A percentile compares a stretch with the other conserved stretches of the same genome.
Evolutionary conservation across 2,113 vertebrate genomes (phyloP).

Genomic region (Pristiophorus japonicus): DNA sequence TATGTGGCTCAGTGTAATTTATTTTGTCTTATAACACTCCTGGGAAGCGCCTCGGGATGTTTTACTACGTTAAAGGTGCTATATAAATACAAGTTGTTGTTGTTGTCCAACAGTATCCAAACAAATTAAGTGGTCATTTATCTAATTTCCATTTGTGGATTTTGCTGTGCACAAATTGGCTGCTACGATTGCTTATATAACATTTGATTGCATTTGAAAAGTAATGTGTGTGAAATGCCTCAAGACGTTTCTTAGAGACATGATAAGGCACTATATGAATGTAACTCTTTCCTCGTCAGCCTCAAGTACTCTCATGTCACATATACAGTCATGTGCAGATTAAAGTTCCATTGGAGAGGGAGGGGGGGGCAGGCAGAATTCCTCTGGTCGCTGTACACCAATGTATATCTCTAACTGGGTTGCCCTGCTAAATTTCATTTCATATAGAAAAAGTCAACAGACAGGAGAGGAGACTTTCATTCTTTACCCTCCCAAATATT

Average conservation of each 20-base stretch:
- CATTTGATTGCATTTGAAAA: not conserved
- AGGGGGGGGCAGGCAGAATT: not conserved
- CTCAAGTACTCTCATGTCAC: not conserved
- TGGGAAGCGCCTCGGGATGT: no score
- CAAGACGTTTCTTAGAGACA: not conserved
- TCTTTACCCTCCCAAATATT: not conserved
- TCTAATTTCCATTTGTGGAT: not conserved
- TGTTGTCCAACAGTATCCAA: no score
- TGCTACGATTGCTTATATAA: not conserved
- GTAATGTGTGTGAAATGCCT: not conserved
- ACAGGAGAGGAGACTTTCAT: not conserved
- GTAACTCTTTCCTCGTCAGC: not conserved
- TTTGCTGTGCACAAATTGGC: not conserved
- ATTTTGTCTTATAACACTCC: no score
- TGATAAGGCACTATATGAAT: not conserved
- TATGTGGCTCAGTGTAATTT: no score
- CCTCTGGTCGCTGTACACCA: not conserved
- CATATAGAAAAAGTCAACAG: not conserved
- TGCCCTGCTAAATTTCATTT: not conserved
- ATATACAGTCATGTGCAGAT: not conserved
- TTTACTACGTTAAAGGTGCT: no score
- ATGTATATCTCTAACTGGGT: not conserved
- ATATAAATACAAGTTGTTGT: no score
- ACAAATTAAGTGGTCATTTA: not conserved
- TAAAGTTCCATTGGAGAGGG: not conserved